Conservation (phyloP, 2,888 invertebrate genomes). For the Cylindroiulus punctatus region DNA sequence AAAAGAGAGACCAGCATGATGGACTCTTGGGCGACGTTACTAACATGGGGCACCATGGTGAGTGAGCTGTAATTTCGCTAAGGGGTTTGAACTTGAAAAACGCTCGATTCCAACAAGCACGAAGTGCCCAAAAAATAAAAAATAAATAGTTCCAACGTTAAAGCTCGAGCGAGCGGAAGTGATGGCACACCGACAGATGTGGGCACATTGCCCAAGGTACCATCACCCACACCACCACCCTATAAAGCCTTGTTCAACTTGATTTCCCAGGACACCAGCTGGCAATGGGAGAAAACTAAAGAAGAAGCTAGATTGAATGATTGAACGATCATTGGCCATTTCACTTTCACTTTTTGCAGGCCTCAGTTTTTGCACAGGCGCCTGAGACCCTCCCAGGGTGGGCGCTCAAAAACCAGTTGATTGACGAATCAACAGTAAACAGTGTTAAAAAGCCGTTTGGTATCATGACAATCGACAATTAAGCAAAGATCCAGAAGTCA, state of each 20-base stretch:
- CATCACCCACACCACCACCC: background rate
- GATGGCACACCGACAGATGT: constrained; percentile 1
- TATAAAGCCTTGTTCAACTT: constrained; percentile 25
- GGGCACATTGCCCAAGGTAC: background rate
- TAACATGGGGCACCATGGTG: background rate
- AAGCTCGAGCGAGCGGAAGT: background rate
- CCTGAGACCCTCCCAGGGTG: background rate
- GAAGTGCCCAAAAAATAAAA: background rate
- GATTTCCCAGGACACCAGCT: constrained; percentile 13
- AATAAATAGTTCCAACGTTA: background rate
- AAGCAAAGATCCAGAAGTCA: too few relatives aligned
- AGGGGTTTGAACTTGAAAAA: background rate
- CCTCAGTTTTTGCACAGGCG: background rate
- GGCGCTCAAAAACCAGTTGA: background rate
- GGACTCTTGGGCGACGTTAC: background rate
- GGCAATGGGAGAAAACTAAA: background rate
- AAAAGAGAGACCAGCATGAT: background rate
- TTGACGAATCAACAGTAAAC: constrained; percentile 2
- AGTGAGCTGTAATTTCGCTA: background rate
- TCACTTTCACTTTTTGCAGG: constrained; percentile 7
- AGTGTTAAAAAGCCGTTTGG: background rate
- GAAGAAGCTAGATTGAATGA: constrained; percentile 24
- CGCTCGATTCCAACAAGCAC: background rate
- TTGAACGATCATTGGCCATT: constrained; percentile 21
- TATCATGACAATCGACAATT: too few relatives aligned